Base-by-base conservation (phyloP, 2,888 invertebrate genomes). In the Eledona agricola region DNA sequence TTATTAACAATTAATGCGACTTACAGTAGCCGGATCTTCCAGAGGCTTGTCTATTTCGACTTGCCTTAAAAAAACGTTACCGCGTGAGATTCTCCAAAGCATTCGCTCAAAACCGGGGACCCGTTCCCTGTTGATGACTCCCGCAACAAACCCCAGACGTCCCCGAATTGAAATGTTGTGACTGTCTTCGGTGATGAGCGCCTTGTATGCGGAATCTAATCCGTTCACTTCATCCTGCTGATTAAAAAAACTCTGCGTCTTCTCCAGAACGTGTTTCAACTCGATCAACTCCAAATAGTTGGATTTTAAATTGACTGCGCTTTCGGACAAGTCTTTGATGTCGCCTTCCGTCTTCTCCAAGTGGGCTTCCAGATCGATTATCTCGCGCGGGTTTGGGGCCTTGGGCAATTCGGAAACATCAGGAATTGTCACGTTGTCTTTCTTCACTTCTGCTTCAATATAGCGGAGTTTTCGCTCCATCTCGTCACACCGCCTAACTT, bases 271-370 rank as follows among this genome's bases (percentile, higher is more conserved):
- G 70, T 93, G 91, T 60, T 84, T 88, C 65, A 98, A 77, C 77
- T 98, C 97, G 0, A 90, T 92, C 69, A 98, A 80, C 74, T 97
- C 96, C 60, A 93, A 79, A 73, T 83, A 96, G 77, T 96, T 97
- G 63, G 90, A 89, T 77, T 94, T 93, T 67, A 97, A 76, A 70
- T 92, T 94, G 53, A 95, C 90, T 4, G 93, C 93, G 74, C 96
- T 97, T 70, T 90, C 89, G 52, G 94, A 93, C 57, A 98, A 82
- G 78, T 97, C 96, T 42, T 92, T 82, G 61, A 98, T 88, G 77
- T 98, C 97, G 63, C 91, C 90, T 76, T 98, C 97, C 11, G 95
- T 90, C 78, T 96, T 95, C 77, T 98, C 97, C 73, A 97, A 84
- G 64, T 94, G 93, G 0, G 92, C 90, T 19, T 54, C 54, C 61